Evolutionary conservation across 2,113 vertebrate species (phyloP).

Genomic region (Tretioscincus oriximinensis): DNA sequence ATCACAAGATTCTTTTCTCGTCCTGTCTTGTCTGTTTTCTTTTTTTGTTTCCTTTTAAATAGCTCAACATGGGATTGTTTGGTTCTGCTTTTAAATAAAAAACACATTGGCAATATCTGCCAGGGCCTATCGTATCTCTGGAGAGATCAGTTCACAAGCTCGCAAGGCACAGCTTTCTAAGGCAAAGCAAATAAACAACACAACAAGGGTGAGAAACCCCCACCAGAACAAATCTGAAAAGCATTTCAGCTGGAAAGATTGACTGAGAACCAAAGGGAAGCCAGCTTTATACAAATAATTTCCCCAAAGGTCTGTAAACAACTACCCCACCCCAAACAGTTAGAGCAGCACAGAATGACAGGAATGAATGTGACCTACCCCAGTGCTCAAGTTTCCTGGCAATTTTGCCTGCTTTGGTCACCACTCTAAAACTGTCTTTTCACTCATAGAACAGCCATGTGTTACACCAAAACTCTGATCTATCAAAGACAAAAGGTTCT

Average conservation of each 20-base stretch:
- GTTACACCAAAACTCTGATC: neutral
- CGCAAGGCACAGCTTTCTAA: neutral
- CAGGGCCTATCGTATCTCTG: neutral
- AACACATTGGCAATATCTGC: neutral
- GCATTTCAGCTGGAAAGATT: constrained; percentile 18
- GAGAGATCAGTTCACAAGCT: constrained; percentile 1
- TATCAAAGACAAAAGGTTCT: neutral
- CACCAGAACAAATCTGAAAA: constrained; percentile 13
- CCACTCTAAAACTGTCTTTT: neutral
- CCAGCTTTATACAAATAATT: constrained; percentile 15
- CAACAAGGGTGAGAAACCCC: constrained; percentile 2
- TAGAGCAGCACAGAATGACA: neutral
- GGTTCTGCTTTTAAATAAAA: constrained; percentile 21
- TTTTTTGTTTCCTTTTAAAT: neutral
- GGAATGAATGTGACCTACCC: neutral
- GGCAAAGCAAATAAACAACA: neutral
- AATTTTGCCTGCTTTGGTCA: neutral
- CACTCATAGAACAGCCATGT: neutral
- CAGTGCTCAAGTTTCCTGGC: neutral
- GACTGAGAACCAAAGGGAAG: constrained; percentile 5
- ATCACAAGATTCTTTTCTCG: neutral
- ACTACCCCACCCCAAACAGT: neutral
- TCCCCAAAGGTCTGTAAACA: neutral
- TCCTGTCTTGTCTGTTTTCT: neutral
- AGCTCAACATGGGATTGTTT: neutral